Percentiles rank a stretch among this genome's conserved stretches.
These are phyloP conservation scores for Pammene fasciana DNA, from an alignment of 2,888 invertebrate species.

Conservation along the genomic window DNA sequence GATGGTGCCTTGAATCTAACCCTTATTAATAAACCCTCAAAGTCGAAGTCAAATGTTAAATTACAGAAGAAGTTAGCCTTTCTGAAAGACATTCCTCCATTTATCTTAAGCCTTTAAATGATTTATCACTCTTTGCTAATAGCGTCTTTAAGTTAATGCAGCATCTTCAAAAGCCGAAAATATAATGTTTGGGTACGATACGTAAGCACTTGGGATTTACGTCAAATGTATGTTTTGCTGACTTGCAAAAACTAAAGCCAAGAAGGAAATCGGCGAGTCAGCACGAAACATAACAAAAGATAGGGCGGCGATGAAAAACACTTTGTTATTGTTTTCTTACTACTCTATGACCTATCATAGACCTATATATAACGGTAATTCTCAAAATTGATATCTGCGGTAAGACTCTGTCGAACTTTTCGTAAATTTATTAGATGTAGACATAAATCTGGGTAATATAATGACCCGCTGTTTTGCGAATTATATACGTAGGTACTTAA, in stretches of 20 bases:
- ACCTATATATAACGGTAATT: too few relatives aligned
- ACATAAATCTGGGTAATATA: too few relatives aligned
- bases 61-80: background rate
- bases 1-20: background rate
- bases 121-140: slow-evolving; percentile 36
- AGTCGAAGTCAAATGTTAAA: background rate
- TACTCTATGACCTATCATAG: too few relatives aligned
- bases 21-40: background rate
- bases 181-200: background rate
- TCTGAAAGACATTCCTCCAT: background rate
- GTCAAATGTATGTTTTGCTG: slow-evolving; percentile 20
- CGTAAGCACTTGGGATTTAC: background rate
- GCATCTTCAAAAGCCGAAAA: slow-evolving; percentile 4
- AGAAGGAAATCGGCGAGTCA: background rate
- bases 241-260: slow-evolving; percentile 21
- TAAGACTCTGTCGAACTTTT: too few relatives aligned
- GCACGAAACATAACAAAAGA: slow-evolving; percentile 1
- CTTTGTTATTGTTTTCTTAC: background rate
- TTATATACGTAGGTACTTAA: too few relatives aligned
- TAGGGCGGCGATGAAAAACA: background rate
- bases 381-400: too few relatives aligned
- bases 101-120: slow-evolving; percentile 36
- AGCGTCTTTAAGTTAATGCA: slow-evolving; percentile 13
- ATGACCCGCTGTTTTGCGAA: too few relatives aligned
- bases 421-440: too few relatives aligned